Conservation (phyloP, 1,140 invertebrate species). For the Magallana gigas region DNA sequence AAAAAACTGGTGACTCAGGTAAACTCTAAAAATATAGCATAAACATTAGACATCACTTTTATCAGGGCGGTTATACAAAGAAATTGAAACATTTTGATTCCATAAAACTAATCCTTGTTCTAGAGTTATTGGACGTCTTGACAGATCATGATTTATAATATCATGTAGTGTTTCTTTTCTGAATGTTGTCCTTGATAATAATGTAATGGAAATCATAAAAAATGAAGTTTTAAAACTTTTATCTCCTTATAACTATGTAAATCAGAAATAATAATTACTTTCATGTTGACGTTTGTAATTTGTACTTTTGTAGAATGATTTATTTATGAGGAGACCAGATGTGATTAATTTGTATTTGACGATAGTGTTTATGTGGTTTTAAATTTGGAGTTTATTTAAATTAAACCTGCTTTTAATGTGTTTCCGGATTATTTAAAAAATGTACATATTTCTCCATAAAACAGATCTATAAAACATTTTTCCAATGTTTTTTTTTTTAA, state of each 20-base stretch:
- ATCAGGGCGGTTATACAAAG: too few species aligned
- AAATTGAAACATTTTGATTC: too few species aligned
- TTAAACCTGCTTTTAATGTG: not conserved
- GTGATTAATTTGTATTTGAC: conserved; percentile 4
- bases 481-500: too few species aligned
- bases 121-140: too few species aligned
- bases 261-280: not conserved
- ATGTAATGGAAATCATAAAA: not conserved
- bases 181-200: not conserved
- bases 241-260: not conserved
- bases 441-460: not conserved
- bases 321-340: not conserved
- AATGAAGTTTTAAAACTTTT: not conserved
- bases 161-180: too few species aligned
- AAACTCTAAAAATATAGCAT: too few species aligned
- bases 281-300: not conserved
- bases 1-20: too few species aligned
- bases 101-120: too few species aligned
- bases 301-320: not conserved
- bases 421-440: not conserved
- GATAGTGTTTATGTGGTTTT: not conserved
- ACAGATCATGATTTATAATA: too few species aligned
- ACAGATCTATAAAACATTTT: too few species aligned
- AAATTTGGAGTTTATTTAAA: not conserved
- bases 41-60: too few species aligned